Conservation (phyloP, 2,797 vertebrate species). For the Phrynocephalus forsythii region DNA sequence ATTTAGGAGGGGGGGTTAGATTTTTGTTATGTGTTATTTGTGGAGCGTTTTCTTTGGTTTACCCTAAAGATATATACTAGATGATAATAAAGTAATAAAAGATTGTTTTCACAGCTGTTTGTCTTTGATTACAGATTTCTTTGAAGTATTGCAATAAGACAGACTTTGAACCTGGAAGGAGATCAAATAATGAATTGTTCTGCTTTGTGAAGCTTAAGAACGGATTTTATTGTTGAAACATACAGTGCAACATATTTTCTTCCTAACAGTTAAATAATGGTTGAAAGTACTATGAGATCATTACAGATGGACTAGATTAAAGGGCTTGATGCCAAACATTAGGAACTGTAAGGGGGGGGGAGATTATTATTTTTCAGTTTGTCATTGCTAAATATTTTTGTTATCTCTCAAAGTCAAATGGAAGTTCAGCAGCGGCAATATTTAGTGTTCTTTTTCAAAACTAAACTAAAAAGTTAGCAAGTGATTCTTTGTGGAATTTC, state of each 20-base stretch:
- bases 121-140: constrained; percentile 98
- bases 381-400: constrained; percentile 75
- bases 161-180: constrained; percentile 98
- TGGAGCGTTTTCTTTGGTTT: constrained; percentile 82
- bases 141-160: constrained; percentile 99
- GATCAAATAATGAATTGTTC: constrained; percentile 97
- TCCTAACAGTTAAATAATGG: constrained; percentile 89
- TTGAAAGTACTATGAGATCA: constrained; percentile 87
- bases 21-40: constrained; percentile 74
- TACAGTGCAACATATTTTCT: constrained; percentile 89
- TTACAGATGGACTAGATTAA: constrained; percentile 88
- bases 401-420: constrained; percentile 68
- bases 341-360: constrained; percentile 73
- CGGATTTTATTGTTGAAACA: constrained; percentile 97
- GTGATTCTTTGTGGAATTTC: constrained; percentile 56
- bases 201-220: constrained; percentile 96
- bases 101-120: constrained; percentile 99
- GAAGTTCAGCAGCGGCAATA: constrained; percentile 52
- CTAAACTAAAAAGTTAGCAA: constrained; percentile 55
- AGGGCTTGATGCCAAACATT: constrained; percentile 79
- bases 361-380: constrained; percentile 76
- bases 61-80: constrained; percentile 92
- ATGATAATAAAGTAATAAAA: constrained; percentile 99
- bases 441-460: constrained; percentile 58
- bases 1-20: constrained; percentile 26